phyloP scores from a whole-genome alignment of 1,140 invertebrate species.

The Vanessa atalanta region DNA sequence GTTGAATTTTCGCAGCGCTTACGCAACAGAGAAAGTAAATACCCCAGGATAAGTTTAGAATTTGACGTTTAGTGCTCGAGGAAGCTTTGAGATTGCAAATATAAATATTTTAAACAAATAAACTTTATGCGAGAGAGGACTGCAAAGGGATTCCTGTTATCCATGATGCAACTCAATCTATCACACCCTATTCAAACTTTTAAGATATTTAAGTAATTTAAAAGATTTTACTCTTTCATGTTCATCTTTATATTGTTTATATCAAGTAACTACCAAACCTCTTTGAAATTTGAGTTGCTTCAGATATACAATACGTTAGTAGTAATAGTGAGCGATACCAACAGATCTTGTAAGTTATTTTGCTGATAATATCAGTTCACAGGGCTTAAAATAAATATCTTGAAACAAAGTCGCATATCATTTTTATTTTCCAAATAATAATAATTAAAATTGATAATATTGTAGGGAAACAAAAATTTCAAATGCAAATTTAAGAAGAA shows the following conservation, averaged over 20 bases:
- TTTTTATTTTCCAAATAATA: too few species aligned
- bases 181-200: constrained; percentile 5
- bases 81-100: constrained; percentile 29
- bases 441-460: too few species aligned
- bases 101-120: constrained; percentile 33
- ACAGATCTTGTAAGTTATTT: neutral
- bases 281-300: neutral
- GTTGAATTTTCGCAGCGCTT: constrained; percentile 32
- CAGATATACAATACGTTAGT: neutral
- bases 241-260: constrained; percentile 1
- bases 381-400: too few species aligned
- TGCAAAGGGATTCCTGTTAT: constrained; percentile 18
- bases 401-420: too few species aligned
- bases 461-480: too few species aligned
- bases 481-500: too few species aligned
- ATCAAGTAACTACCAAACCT: neutral
- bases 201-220: neutral
- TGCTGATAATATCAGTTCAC: too few species aligned
- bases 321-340: neutral
- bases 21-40: constrained; percentile 35
- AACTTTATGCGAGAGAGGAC: constrained; percentile 1
- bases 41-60: constrained; percentile 33
- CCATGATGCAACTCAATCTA: constrained; percentile 10
- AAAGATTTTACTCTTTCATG: constrained; percentile 7
- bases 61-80: constrained; percentile 28